Evolutionary conservation across 2,888 invertebrate species (phyloP).

Genomic region (Papilio elwesi): DNA sequence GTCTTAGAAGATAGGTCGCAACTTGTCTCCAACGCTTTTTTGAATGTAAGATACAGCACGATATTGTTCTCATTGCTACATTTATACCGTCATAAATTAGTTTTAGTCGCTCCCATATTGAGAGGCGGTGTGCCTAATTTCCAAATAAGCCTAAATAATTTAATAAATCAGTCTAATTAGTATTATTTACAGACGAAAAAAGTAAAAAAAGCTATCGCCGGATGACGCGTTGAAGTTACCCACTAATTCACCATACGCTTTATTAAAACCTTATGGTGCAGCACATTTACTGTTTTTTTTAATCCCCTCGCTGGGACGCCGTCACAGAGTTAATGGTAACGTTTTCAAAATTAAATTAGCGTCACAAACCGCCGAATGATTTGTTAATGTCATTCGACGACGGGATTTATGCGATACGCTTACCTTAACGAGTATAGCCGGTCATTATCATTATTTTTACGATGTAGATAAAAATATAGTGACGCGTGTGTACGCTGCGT

Average conservation of each 20-base stretch:
- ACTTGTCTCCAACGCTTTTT: too few relatives aligned
- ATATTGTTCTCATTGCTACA: too few relatives aligned
- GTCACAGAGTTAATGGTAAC: slow-evolving; percentile 28
- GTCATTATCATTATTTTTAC: slow-evolving; percentile 37
- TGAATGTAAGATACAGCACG: too few relatives aligned
- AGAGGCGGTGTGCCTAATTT: too few relatives aligned
- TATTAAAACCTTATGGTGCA: slow-evolving; percentile 33
- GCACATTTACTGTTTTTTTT: slow-evolving; percentile 14
- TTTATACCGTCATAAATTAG: too few relatives aligned
- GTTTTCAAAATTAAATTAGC: slow-evolving; percentile 37
- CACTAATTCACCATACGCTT: slow-evolving; percentile 25
- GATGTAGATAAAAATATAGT: slow-evolving; percentile 28
- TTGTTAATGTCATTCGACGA: slow-evolving; percentile 54
- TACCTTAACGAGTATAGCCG: slow-evolving; percentile 36
- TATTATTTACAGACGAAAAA: neutral
- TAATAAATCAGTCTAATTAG: neutral
- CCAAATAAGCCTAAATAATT: too few relatives aligned
- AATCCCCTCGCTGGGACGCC: slow-evolving; percentile 6
- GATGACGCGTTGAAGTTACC: slow-evolving; percentile 9
- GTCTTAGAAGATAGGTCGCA: neutral
- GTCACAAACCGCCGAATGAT: slow-evolving; percentile 37
- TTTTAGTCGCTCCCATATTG: too few relatives aligned
- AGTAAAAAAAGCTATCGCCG: neutral
- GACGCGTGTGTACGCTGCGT: slow-evolving; percentile 12
- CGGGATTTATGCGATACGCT: slow-evolving; percentile 67